Evolutionary conservation across 2,888 invertebrate species (phyloP).

Genomic region (Cerceris rybyensis): DNA sequence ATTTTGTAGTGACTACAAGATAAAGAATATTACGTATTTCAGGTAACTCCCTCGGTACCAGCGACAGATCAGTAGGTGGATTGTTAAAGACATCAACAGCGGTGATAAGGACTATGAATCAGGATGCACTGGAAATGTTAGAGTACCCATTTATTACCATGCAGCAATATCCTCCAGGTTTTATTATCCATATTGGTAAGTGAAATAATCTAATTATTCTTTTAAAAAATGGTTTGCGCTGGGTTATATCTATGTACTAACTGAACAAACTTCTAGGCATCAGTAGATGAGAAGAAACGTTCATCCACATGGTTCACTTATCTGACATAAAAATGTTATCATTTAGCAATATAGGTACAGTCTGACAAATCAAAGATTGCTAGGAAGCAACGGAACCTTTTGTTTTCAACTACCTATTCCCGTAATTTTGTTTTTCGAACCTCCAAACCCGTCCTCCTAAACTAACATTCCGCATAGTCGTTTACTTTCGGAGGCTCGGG

Average conservation of each 20-base stretch:
- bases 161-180: constrained; percentile 93
- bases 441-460: too few species aligned
- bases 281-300: too few species aligned
- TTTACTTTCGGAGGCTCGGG: too few species aligned
- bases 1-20: background rate
- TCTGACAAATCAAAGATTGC: too few species aligned
- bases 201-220: constrained; percentile 70
- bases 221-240: background rate
- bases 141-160: constrained; percentile 98
- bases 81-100: constrained; percentile 83
- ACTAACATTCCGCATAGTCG: too few species aligned
- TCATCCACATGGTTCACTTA: too few species aligned
- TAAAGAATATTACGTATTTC: constrained; percentile 45
- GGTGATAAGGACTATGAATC: constrained; percentile 87
- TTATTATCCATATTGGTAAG: constrained; percentile 93
- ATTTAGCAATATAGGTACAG: too few species aligned
- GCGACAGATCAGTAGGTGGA: constrained; percentile 85
- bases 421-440: too few species aligned
- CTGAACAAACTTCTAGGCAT: background rate
- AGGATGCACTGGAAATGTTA: constrained; percentile 92
- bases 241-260: background rate
- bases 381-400: too few species aligned
- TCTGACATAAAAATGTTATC: too few species aligned
- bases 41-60: constrained; percentile 90
- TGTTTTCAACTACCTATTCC: too few species aligned